Percentiles rank a stretch among this genome's conserved stretches.
phyloP scores from a whole-genome alignment of 2,888 invertebrate genomes.

The Drosophila quinaria region DNA sequence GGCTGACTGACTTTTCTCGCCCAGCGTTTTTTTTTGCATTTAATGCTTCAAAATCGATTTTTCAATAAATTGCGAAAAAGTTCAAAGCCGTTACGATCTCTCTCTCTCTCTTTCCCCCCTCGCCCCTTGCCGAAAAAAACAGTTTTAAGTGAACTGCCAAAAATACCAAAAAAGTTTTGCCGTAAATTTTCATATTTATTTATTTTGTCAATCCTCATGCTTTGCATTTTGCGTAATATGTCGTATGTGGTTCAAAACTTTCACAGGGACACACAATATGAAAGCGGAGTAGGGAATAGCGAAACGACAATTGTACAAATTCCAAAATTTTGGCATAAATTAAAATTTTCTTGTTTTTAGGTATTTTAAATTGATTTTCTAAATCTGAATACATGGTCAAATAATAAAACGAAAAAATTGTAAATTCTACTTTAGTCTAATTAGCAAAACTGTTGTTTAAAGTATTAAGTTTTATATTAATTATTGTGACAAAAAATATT shows the following conservation, averaged over 20 bases:
- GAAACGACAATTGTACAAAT: neutral
- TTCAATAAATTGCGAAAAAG: constrained; percentile 77
- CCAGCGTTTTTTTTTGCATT: constrained; percentile 46
- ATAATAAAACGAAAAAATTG: too few relatives aligned
- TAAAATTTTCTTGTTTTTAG: too few relatives aligned
- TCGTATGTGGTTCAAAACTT: constrained; percentile 69
- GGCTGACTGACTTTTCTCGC: constrained; percentile 47
- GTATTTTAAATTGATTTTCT: too few relatives aligned
- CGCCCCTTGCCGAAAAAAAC: constrained; percentile 32
- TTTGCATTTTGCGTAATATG: constrained; percentile 65
- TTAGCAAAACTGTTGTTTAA: too few relatives aligned
- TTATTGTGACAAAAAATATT: too few relatives aligned
- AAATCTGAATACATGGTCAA: too few relatives aligned
- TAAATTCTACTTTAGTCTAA: too few relatives aligned
- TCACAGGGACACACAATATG: constrained; percentile 33
- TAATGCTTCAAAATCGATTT: constrained; percentile 78
- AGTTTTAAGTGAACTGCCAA: constrained; percentile 70
- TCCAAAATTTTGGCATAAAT: too few relatives aligned
- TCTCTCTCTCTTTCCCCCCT: neutral
- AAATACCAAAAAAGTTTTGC: constrained; percentile 69
- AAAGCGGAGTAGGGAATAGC: constrained; percentile 18
- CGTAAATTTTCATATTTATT: constrained; percentile 82
- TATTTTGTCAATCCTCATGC: constrained; percentile 81
- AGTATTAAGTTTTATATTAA: too few relatives aligned
- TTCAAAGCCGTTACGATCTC: constrained; percentile 67